Evolutionary conservation across 2,888 invertebrate species (phyloP), one percentile per base, ranked within the genome.

Genomic region (Empis stercorea): DNA sequence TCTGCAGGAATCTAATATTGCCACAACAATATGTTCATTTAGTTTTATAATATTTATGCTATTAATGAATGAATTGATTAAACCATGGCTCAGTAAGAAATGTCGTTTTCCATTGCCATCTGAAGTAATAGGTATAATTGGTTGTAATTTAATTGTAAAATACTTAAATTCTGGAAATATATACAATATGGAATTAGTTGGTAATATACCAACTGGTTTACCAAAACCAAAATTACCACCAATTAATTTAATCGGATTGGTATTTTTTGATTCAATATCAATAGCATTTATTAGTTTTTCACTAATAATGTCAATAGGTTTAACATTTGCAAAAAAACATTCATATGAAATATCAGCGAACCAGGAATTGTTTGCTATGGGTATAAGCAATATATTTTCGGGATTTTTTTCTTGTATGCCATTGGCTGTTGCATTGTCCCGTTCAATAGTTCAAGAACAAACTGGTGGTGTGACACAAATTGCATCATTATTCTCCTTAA

Each of bases 391-490:
- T 62, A 61, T 84, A 41, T 65, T 84, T 47, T 80, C 84, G 11
- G 75, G 79, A 15, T 76, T 78, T 55, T 81, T 81, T 57, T 76
- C 78, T 2, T 81, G 81, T 57, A 73, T 80, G 68, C 80, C 81
- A 42, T 70, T 76, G 56, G 76, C 76, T 14, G 84, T 78, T 30
- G 82, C 79, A 4, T 67, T 79, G 55, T 86, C 78, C 27, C 76
- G 78, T 54, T 79, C 80, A 20, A 61, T 79, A 2, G 79, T 92
- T 44, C 87, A 87, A 61, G 81, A 84, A 58, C 75, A 80, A 45
- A 82, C 79, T 2, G 91, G 91, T 3, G 88, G 88, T 27, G 80
- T 76, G 57, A 85, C 88, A 1, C 89, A 91, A 70, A 61, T 85
- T 47, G 82, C 87, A 13, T 84, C 85, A 2, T 59, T 88, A 23